Evolutionary conservation across 2,888 invertebrate genomes (phyloP).

Genomic region (Pimpla rufipes): DNA sequence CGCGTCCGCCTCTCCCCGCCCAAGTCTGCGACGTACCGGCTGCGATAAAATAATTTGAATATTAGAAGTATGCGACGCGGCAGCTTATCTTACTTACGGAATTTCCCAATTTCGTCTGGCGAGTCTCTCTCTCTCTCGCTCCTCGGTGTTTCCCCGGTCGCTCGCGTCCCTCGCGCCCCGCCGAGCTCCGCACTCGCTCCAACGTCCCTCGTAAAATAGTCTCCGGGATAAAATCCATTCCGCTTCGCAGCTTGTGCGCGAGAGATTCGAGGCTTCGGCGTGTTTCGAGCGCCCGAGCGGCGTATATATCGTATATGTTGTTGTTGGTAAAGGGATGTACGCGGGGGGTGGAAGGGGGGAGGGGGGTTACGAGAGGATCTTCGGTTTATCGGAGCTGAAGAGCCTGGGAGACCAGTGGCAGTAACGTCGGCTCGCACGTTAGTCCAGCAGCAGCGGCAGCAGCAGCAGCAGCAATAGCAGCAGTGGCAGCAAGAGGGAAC

Average conservation of each 20-base stretch:
- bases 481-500: background rate
- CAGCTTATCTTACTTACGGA: constrained; percentile 17
- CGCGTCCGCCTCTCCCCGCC: background rate
- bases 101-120: constrained; percentile 20
- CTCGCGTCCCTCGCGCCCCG: background rate
- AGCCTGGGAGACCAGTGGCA: constrained; percentile 68
- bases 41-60: constrained; percentile 9
- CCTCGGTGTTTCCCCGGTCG: background rate
- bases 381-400: constrained; percentile 79
- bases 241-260: constrained; percentile 32
- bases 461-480: background rate
- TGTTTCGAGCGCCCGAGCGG: constrained; percentile 39
- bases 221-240: constrained; percentile 38
- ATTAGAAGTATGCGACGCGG: background rate
- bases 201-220: constrained; percentile 7
- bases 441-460: constrained; percentile 40
- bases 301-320: constrained; percentile 38
- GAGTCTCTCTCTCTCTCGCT: constrained; percentile 6
- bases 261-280: constrained; percentile 24
- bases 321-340: constrained; percentile 42
- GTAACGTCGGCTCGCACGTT: constrained; percentile 38
- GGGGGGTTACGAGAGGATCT: constrained; percentile 64
- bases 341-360: background rate
- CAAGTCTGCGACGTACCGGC: background rate
- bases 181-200: no score